These are phyloP conservation scores for Silurus aristotelis DNA, from an alignment of 2,797 vertebrate species.

Conservation along the genomic window DNA sequence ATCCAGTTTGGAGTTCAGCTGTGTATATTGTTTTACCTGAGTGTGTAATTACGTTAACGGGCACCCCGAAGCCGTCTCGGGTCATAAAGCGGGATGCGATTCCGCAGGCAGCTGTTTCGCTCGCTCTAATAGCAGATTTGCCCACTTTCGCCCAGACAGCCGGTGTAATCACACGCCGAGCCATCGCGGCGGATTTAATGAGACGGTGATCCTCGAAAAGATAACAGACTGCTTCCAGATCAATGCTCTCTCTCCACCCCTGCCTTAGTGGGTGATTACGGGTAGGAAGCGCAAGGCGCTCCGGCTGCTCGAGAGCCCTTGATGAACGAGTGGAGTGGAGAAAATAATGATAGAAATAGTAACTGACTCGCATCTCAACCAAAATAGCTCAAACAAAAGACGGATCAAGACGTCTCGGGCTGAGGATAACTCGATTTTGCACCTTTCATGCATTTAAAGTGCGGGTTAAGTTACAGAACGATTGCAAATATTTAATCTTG, in stretches of 20 bases:
- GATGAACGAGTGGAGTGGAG: slow-evolving; percentile 14
- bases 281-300: slow-evolving; percentile 17
- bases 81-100: slow-evolving; percentile 21
- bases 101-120: slow-evolving; percentile 34
- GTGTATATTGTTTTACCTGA: neutral
- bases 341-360: slow-evolving; percentile 31
- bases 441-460: neutral
- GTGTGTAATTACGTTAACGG: slow-evolving; percentile 10
- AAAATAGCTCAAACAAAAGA: slow-evolving; percentile 15
- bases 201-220: slow-evolving; percentile 41
- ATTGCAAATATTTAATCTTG: neutral
- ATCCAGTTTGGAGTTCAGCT: neutral
- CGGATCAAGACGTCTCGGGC: neutral
- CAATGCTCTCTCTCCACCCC: slow-evolving; percentile 41
- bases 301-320: slow-evolving; percentile 25
- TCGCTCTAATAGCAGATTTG: slow-evolving; percentile 37
- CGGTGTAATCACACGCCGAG: slow-evolving; percentile 42
- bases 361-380: neutral
- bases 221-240: slow-evolving; percentile 45
- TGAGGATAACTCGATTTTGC: neutral
- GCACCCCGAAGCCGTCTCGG: slow-evolving; percentile 7
- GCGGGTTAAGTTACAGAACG: too few species aligned
- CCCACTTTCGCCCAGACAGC: slow-evolving; percentile 29
- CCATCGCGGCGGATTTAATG: slow-evolving; percentile 45
- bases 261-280: slow-evolving; percentile 44